Percentiles rank a stretch among this genome's conserved stretches.
These are phyloP conservation scores for Drosophila trapezifrons DNA, from an alignment of 1,140 invertebrate genomes.

Conservation along the genomic window DNA sequence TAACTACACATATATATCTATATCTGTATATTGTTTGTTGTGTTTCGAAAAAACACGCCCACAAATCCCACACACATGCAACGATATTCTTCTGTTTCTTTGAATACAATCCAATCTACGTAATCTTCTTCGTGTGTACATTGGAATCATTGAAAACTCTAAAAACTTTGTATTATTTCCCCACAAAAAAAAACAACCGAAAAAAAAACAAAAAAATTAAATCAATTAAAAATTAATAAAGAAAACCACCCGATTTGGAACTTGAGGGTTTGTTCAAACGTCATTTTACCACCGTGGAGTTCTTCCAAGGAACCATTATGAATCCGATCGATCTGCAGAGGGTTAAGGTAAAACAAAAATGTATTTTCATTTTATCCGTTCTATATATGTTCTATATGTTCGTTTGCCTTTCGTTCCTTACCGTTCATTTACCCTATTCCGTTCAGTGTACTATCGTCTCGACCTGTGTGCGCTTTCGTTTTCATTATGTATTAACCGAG, in stretches of 20 bases:
- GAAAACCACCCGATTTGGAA: slow-evolving; percentile 97
- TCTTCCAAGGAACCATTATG: slow-evolving; percentile 99
- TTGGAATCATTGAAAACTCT: slow-evolving; percentile 71
- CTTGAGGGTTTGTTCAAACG: slow-evolving; percentile 99
- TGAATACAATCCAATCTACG: slow-evolving; percentile 60
- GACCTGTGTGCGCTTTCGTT: slow-evolving; percentile 31
- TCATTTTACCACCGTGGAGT: slow-evolving; percentile 99
- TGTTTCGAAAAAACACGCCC: slow-evolving; percentile 44
- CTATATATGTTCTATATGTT: slow-evolving; percentile 57
- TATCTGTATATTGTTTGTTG: slow-evolving; percentile 62
- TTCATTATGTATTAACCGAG: slow-evolving; percentile 49
- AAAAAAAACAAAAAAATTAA: slow-evolving; percentile 32
- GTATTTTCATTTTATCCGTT: slow-evolving; percentile 78
- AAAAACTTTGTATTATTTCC: slow-evolving; percentile 77
- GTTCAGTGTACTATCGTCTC: slow-evolving; percentile 50
- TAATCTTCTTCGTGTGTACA: slow-evolving; percentile 54
- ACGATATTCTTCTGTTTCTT: slow-evolving; percentile 57
- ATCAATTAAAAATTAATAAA: slow-evolving; percentile 82
- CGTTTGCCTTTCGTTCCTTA: slow-evolving; percentile 64
- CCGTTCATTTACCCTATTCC: slow-evolving; percentile 36
- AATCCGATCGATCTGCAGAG: slow-evolving; percentile 99
- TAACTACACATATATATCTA: slow-evolving; percentile 21
- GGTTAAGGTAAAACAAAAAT: slow-evolving; percentile 94
- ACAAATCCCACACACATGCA: slow-evolving; percentile 34
- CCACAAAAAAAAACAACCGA: slow-evolving; percentile 50